Evolutionary conservation across 2,888 invertebrate species (phyloP), one percentile per base, ranked within the genome.

Genomic region (Glaucopsyche alexis): DNA sequence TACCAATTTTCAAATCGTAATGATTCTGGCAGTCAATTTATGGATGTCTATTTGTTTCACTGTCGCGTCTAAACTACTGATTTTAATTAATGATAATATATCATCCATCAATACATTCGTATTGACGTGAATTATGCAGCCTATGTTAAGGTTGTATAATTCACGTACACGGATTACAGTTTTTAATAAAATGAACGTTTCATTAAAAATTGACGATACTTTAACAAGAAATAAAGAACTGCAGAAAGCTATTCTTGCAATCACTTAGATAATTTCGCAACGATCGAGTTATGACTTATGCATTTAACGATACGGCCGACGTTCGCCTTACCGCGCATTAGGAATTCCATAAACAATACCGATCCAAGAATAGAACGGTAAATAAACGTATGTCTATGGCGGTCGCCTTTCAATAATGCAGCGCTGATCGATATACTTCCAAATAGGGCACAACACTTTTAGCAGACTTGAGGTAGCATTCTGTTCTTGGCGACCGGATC

Each of bases 301-400:
- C 77, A 78, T 75, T 78, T 75, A 74, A 76, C 76, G 77, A 76
- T 74, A 78, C 66, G 72, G 75, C 81, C 81, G 8, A 1, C 42
- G 83, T 83, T 80, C 81, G 79, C 82, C 79, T 80, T 75, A 79
- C 79, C 77, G 75, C 79, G 80, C 85, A 90, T 91, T 88, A 90
- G 82, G 82, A 81, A 90, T 87, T 89, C 88, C 87, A 90, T 89
- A 90, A 89, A 89, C 90, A 89, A 88, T 87, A 86, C 80, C 81
- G 80, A 81, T 81, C 83, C 85, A 84, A 85, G 87, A 91, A 91
- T 90, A 90, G 86, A 84, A 81, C 81, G 76, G 80, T 81, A 82
- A 84, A 86, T 85, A 87, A 87, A 87, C 82, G 84, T 78, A 78
- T 52, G 55, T 66, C 49, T 40, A 82, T 81, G 82, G 79, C 80